Conservation (phyloP, 2,113 vertebrate species). For the Benitochromis conjunctus region DNA sequence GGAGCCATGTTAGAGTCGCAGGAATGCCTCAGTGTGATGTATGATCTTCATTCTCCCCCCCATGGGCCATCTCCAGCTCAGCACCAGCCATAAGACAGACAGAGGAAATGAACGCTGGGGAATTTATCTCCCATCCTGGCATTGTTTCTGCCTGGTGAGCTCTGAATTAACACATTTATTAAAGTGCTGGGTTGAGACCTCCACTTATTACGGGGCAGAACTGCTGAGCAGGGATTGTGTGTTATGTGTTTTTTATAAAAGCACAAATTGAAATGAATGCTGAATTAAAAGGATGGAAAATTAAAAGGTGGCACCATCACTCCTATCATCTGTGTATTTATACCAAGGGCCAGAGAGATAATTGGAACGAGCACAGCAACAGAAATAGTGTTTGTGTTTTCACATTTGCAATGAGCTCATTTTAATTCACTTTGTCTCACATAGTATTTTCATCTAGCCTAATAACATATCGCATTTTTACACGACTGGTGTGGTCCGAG, state of each 20-base stretch:
- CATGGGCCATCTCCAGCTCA: constrained; percentile 45
- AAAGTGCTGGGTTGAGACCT: constrained; percentile 70
- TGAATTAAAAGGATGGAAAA: constrained; percentile 54
- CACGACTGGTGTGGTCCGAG: background rate
- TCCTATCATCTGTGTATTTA: constrained; percentile 7
- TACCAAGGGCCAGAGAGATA: background rate
- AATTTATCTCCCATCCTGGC: constrained; percentile 67
- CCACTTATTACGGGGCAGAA: constrained; percentile 58
- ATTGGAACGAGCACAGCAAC: background rate
- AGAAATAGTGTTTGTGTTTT: background rate
- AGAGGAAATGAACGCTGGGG: constrained; percentile 65
- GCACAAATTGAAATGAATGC: constrained; percentile 57
- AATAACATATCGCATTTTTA: background rate
- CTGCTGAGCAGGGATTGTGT: constrained; percentile 43
- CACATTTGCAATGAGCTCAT: background rate
- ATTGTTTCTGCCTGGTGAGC: constrained; percentile 64
- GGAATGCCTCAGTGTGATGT: constrained; percentile 57
- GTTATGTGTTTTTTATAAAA: constrained; percentile 18
- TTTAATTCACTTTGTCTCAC: background rate
- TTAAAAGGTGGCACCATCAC: constrained; percentile 43
- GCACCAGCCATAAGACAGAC: constrained; percentile 52
- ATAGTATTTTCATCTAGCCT: background rate
- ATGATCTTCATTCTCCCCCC: constrained; percentile 55
- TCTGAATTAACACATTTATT: constrained; percentile 76
- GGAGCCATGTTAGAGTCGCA: constrained; percentile 9